These are phyloP conservation scores for Drosophila subobscura DNA, from an alignment of 1,140 invertebrate species.

Conservation along the genomic window DNA sequence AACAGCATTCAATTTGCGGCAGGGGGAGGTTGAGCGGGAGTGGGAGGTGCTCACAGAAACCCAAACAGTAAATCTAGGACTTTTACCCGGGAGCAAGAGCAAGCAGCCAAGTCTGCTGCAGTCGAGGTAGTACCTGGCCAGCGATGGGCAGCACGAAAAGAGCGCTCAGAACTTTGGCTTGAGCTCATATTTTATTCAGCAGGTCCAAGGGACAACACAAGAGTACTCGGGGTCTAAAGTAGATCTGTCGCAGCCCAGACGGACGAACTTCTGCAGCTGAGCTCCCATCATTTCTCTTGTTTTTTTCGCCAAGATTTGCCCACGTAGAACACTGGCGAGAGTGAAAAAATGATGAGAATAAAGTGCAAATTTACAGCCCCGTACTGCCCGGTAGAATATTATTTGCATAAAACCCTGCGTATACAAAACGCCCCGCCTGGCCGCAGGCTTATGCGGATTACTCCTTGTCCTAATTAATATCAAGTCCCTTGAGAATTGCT, in stretches of 20 bases:
- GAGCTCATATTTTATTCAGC: conserved; percentile 65
- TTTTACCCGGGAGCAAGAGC: neutral
- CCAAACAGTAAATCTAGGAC: conserved; percentile 46
- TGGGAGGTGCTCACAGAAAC: conserved; percentile 51
- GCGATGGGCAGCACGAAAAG: conserved; percentile 42
- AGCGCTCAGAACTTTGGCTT: conserved; percentile 48
- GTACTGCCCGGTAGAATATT: neutral
- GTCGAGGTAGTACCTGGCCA: neutral
- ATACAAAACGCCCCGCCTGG: conserved; percentile 15
- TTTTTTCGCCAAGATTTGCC: conserved; percentile 15
- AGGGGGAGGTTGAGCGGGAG: neutral
- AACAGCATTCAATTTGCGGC: conserved; percentile 64
- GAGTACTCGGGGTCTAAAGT: conserved; percentile 19
- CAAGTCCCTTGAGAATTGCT: conserved; percentile 18
- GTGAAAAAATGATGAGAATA: conserved; percentile 60
- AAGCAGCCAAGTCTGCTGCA: conserved; percentile 20
- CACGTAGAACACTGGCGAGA: conserved; percentile 23
- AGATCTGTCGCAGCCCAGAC: neutral
- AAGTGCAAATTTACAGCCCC: conserved; percentile 51
- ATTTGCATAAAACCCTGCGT: conserved; percentile 45
- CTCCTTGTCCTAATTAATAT: conserved; percentile 14
- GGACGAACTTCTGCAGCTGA: conserved; percentile 60
- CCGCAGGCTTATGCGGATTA: conserved; percentile 41
- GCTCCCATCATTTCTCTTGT: conserved; percentile 50
- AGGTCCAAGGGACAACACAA: conserved; percentile 41